Percentiles rank a stretch among this genome's conserved stretches.
Evolutionary conservation across 2,113 vertebrate species (phyloP).

Genomic region (Todiramphus chloris): DNA sequence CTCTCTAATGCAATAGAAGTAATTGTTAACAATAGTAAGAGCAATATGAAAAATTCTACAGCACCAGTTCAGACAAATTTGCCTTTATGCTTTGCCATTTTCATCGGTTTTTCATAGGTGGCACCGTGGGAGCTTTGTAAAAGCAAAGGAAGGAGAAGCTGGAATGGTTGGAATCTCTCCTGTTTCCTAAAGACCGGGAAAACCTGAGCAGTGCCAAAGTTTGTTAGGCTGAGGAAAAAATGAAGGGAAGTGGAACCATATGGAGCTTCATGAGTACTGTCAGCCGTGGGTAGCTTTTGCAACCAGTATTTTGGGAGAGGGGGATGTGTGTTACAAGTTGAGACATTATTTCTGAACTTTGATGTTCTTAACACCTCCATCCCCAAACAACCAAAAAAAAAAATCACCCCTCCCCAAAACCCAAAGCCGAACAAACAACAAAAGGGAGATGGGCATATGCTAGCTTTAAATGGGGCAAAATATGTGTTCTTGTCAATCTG

Average conservation of each 20-base stretch:
- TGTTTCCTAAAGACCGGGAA: slow-evolving; percentile 17
- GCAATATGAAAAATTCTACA: not conserved
- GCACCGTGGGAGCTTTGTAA: not conserved
- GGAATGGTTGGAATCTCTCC: not conserved
- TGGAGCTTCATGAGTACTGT: slow-evolving; percentile 32
- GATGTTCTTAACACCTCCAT: not conserved
- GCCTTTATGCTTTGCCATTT: not conserved
- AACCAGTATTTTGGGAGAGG: slow-evolving; percentile 1
- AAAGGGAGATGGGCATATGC: not conserved
- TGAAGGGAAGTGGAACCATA: slow-evolving; percentile 33
- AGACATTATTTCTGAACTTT: slow-evolving; percentile 29
- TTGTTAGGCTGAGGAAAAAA: slow-evolving; percentile 19
- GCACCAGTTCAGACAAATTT: not conserved
- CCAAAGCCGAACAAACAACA: not conserved
- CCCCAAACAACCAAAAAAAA: not conserved
- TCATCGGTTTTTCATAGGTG: not conserved
- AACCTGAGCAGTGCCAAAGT: slow-evolving; percentile 19
- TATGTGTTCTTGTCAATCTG: fast-evolving
- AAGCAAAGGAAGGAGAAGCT: not conserved
- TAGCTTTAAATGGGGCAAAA: not conserved
- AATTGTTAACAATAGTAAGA: not conserved
- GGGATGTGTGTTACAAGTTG: slow-evolving; percentile 3
- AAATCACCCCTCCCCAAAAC: not conserved
- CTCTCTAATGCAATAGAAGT: not conserved
- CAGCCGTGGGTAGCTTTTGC: slow-evolving; percentile 39